phyloP scores from a whole-genome alignment of 2,888 invertebrate species.

The Drosophila borborema region DNA sequence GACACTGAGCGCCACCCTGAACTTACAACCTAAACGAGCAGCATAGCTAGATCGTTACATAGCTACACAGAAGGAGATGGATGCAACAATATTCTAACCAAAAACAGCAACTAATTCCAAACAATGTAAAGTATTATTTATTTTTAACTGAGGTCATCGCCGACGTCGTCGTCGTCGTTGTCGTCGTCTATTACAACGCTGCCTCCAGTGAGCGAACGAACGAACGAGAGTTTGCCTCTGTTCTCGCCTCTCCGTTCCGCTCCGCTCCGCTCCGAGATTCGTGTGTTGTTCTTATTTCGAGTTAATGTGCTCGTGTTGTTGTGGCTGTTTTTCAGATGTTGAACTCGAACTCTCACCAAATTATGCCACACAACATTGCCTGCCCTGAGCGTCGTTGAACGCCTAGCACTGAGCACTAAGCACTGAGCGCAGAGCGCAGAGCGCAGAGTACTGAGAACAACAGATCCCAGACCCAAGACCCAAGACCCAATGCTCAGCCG shows the following conservation, averaged over 20 bases:
- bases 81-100: slow-evolving; percentile 54
- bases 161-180: slow-evolving; percentile 52
- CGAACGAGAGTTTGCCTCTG: slow-evolving; percentile 1
- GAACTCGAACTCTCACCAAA: slow-evolving; percentile 81
- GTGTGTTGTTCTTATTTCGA: slow-evolving; percentile 75
- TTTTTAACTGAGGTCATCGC: slow-evolving; percentile 81
- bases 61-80: slow-evolving; percentile 29
- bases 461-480: slow-evolving; percentile 56
- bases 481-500: slow-evolving; percentile 8
- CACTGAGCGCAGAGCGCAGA: slow-evolving; percentile 12
- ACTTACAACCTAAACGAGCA: slow-evolving; percentile 56
- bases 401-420: slow-evolving; percentile 7
- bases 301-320: slow-evolving; percentile 71
- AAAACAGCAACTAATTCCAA: slow-evolving; percentile 79
- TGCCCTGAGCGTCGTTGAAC: slow-evolving; percentile 17
- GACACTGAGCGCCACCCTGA: slow-evolving; percentile 77
- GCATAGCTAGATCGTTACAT: slow-evolving; percentile 17
- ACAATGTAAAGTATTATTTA: slow-evolving; percentile 81
- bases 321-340: slow-evolving; percentile 73
- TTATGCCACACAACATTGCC: slow-evolving; percentile 76
- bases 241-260: background rate
- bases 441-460: slow-evolving; percentile 18
- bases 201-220: slow-evolving; percentile 22
- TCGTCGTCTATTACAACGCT: slow-evolving; percentile 55
- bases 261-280: slow-evolving; percentile 19